Conservation (phyloP, 2,797 vertebrate species). For the Sphenopsis melanotis region DNA sequence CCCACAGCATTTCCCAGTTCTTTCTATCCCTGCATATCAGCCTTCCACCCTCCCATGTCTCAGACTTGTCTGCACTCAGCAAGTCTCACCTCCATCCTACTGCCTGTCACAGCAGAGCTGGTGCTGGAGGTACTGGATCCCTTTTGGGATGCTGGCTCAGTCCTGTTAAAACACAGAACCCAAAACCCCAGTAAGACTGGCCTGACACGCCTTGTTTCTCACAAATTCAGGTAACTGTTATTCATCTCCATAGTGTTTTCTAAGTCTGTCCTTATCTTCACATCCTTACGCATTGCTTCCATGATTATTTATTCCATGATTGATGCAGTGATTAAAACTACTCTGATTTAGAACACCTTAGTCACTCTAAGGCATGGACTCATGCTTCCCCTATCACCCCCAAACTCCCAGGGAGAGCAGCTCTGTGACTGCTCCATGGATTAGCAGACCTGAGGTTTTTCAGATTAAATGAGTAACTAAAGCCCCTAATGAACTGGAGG, state of each 20-base stretch:
- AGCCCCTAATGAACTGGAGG: neutral
- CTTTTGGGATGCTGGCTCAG: neutral
- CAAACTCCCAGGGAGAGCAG: neutral
- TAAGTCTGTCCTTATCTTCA: neutral
- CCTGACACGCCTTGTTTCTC: neutral
- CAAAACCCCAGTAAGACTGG: neutral
- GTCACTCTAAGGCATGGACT: neutral
- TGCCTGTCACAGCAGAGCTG: neutral
- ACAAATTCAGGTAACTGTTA: neutral
- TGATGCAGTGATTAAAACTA: neutral
- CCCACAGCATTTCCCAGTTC: neutral
- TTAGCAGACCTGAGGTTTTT: neutral
- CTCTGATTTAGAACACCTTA: neutral
- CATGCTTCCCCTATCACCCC: neutral
- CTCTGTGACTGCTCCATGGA: neutral
- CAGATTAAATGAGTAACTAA: neutral
- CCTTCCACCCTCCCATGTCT: neutral
- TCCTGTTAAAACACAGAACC: neutral
- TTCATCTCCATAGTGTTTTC: neutral
- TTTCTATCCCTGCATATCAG: neutral
- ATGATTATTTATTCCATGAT: neutral
- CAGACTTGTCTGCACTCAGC: neutral
- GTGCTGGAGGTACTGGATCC: fast-evolving
- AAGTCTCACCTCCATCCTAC: neutral
- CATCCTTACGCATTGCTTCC: neutral